These are phyloP conservation scores for Oxyruncus cristatus DNA, from an alignment of 2,113 vertebrate species.

Conservation along the genomic window DNA sequence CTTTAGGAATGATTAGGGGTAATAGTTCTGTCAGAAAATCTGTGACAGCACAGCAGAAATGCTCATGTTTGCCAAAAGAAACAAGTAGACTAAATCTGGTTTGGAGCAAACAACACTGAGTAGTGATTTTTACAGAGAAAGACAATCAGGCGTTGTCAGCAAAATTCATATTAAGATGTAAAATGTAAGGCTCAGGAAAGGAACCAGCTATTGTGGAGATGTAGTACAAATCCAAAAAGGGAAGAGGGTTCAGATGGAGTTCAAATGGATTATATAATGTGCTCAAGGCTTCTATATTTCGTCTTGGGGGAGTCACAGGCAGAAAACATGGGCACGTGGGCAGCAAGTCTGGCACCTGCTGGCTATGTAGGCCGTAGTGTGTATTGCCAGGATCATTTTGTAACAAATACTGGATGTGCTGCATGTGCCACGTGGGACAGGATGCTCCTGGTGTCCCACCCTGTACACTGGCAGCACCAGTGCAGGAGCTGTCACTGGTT, in stretches of 20 bases:
- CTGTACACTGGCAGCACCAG: rapidly evolving
- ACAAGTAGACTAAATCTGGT: background rate
- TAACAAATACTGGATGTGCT: background rate
- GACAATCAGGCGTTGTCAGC: background rate
- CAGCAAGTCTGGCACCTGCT: background rate
- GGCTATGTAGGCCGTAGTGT: background rate
- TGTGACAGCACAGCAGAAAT: background rate
- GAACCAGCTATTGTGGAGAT: background rate
- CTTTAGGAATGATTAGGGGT: background rate
- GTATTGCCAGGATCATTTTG: background rate
- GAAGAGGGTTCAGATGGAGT: background rate
- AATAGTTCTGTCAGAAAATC: conserved; percentile 7
- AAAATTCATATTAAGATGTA: background rate
- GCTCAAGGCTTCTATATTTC: background rate
- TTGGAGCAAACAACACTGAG: background rate
- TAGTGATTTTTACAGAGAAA: background rate
- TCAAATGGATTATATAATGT: background rate
- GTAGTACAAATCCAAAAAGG: background rate
- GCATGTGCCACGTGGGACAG: rapidly evolving
- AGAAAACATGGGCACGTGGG: background rate
- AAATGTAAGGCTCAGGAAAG: background rate
- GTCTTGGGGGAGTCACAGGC: background rate
- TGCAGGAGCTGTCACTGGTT: background rate
- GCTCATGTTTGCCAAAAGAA: background rate
- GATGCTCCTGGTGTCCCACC: background rate